Conservation (phyloP, 2,888 invertebrate genomes). For the Brassicogethes aeneus region DNA sequence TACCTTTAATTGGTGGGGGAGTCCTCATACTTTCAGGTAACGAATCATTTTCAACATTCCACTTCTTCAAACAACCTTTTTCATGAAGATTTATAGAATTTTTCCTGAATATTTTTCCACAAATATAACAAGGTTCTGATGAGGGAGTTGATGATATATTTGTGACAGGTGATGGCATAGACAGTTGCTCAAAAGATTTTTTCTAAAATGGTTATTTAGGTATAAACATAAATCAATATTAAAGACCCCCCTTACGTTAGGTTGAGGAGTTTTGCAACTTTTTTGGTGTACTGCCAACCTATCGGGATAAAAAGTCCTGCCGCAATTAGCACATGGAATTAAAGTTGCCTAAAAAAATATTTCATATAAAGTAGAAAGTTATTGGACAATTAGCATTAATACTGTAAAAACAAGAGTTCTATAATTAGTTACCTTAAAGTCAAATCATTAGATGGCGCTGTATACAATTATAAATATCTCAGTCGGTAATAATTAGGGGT, state of each 20-base stretch:
- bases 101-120: constrained; percentile 55
- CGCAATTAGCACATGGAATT: constrained; percentile 55
- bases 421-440: too few relatives aligned
- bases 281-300: constrained; percentile 52
- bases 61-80: constrained; percentile 57
- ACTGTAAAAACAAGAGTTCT: not conserved
- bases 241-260: too few relatives aligned
- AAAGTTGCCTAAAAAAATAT: constrained; percentile 40
- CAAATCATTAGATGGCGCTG: too few relatives aligned
- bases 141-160: constrained; percentile 19
- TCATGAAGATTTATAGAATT: constrained; percentile 57
- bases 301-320: constrained; percentile 60
- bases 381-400: too few relatives aligned
- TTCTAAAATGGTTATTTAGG: too few relatives aligned
- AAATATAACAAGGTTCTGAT: constrained; percentile 51
- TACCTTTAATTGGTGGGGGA: not conserved
- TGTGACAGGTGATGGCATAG: not conserved
- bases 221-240: too few relatives aligned
- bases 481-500: too few relatives aligned
- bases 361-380: too few relatives aligned
- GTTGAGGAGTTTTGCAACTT: constrained; percentile 35
- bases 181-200: not conserved
- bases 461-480: too few relatives aligned
- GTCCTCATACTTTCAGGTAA: constrained; percentile 38
- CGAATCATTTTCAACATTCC: constrained; percentile 50